Evolutionary conservation across 2,797 vertebrate species (phyloP), one percentile per base, ranked within the genome.

Genomic region (Alcedo quadribrachys): DNA sequence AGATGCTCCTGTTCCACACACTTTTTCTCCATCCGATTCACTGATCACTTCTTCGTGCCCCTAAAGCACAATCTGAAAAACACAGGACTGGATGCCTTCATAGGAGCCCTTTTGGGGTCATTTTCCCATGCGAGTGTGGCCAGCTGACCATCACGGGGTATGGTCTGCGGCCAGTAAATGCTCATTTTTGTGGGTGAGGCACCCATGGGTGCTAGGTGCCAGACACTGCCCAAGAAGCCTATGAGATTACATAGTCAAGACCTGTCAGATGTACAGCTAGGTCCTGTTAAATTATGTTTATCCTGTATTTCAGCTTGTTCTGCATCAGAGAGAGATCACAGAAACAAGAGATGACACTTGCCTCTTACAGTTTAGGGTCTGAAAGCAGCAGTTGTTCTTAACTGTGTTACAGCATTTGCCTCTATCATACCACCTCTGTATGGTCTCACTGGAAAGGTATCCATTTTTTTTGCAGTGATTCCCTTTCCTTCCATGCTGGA

Each of bases 201-300:
- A 33, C 46, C 21, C 10, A 5, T 0, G 5, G 30, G 10, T 61
- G n/a, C 10, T 75, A 45, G 53, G 30, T 55, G 70, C 66, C 0
- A 0, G 28, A 8, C 0, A 0, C n/a, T 80, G 37, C 40, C 67
- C 43, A 14, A 70, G 69, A 70, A 79, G 11, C 50, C 69, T 85
- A 32, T 0, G 0, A 65, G 50, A 82, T 42, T 8, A 25, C 12
- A 9, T 8, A 67, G 33, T 27, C 20, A 73, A 70, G 42, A 85
- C 30, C 50, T 54, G 35, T 50, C 51, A 75, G 22, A 48, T 5
- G 13, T 58, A 55, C 30, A 77, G 67, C 24, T 60, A 79, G 35
- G 27, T 75, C 30, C 45, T 70, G 37, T 21, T 60, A 57, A 35
- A 28, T 43, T 45, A 40, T 77, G 15, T 37, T 58, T 74, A 33